Base-by-base conservation (phyloP, 2,888 invertebrate genomes). In the Meta bourneti region DNA sequence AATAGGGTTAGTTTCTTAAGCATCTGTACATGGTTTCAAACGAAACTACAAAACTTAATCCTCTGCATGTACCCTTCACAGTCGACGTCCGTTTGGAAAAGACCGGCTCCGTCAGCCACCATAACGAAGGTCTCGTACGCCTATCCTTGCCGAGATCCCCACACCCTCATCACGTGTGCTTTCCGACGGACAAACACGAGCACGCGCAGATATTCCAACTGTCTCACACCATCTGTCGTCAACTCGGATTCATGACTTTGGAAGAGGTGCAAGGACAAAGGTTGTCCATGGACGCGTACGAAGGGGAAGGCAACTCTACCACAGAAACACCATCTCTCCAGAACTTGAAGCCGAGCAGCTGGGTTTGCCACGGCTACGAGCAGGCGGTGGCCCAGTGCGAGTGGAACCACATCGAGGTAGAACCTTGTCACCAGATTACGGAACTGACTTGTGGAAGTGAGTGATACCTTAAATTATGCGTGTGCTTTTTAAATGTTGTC, bases 401-500 rank as follows among this genome's bases (percentile, higher is more conserved):
- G 0, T 78, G 78, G 78, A 52, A 52, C 8, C 9, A 52, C n/a
- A 19, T 78, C 52, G 51, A 51, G n/a, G 9, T 52, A 2, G 78
- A 78, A 19, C 19, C 51, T 13, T 78, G 78, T 52, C 78, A 52
- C 16, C 49, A 52, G 78, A 0, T 78, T 0, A 78, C 78, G 51
- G 78, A 78, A n/a, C 19, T 78, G 52, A 19, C 78, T 16, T 78
- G 78, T n/a, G 78, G 78, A 52, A 52, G 78, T 78, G 78, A 78
- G 78, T 78, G 34, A 61, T 61, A 0, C 61, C 16, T 61, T 61
- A 13, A 13, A 11, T 61, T 6, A 16, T 6, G 11, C 16, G 6
- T 61, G 61, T 61, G 61, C 6, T 61, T 61, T 13, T 61, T 13
- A 61, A 61, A 13, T 61, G 61, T 61, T 9, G 61, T 61, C 11